Evolutionary conservation across 2,888 invertebrate species (phyloP), one percentile per base, ranked within the genome.

Genomic region (Callosobruchus maculatus): DNA sequence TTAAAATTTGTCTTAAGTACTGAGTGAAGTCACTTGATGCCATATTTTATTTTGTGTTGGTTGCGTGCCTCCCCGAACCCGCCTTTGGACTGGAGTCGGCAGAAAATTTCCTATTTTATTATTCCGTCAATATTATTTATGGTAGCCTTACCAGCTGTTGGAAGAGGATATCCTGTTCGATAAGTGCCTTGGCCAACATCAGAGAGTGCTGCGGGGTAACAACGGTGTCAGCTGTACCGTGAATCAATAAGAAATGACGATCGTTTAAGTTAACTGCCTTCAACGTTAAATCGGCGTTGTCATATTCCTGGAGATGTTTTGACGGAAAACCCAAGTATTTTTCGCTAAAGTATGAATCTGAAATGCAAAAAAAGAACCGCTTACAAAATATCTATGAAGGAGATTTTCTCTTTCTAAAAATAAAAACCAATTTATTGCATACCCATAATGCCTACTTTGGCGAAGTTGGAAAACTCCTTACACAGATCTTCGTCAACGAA

Each of bases 281-380:
- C 82, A 93, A 90, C 80, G 95, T 93, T 79, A 96, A 90, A 83
- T 96, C 96, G 31, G 93, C 91, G 76, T 92, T 93, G 81, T 93
- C 92, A 82, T 94, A 92, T n/a, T 92, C 91, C 22, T 90, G 87
- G 80, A 91, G 88, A 85, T 94, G 92, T 81, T 93, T 93, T 0
- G 90, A 89, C 67, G 90, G 90, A 73, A 89, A 88, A 0, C 96
- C 96, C 90, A 96, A 92, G 87, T 95, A 96, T 67, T 96, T 91
- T 88, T 98, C 97, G 76, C 97, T 94, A 88, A 95, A 97, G 81
- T 93, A 95, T 4, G 97, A 95, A 87, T 95, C 95, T 95, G 85
- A 30, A 49, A 49, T 18, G 49, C 13, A 49, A 49, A 49, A 1
- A 49, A 7, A 49, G 9, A 13, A 7, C 7, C 7, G 7, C 2